phyloP scores from a whole-genome alignment of 2,888 invertebrate species.

The Idaea straminata region DNA sequence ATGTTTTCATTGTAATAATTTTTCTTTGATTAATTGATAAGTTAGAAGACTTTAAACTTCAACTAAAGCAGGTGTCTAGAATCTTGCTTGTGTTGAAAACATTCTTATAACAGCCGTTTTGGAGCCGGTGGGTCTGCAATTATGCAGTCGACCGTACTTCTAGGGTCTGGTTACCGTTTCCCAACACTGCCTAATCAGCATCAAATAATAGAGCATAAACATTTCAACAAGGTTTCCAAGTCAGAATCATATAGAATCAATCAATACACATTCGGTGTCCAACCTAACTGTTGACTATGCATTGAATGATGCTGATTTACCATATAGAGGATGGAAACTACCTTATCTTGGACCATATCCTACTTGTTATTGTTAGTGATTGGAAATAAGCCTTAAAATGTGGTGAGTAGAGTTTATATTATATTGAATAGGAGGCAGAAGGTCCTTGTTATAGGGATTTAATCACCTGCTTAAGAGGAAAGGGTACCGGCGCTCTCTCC shows the following conservation, averaged over 20 bases:
- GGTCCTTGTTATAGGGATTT: not conserved
- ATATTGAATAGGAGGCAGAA: not conserved
- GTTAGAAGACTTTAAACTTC: too few relatives aligned
- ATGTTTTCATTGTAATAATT: too few relatives aligned
- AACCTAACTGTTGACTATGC: conserved; percentile 23
- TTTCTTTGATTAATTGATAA: too few relatives aligned
- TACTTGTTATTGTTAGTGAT: not conserved
- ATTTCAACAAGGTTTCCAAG: conserved; percentile 24
- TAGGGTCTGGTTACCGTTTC: not conserved
- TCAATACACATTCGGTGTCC: conserved; percentile 24
- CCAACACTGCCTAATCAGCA: not conserved
- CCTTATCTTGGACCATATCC: conserved; percentile 34
- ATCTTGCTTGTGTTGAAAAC: too few relatives aligned
- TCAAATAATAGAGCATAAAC: conserved; percentile 20
- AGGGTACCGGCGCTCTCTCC: too few relatives aligned
- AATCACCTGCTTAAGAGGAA: not conserved
- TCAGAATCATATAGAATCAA: conserved; percentile 14
- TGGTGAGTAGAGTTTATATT: not conserved
- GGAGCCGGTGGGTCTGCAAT: too few relatives aligned
- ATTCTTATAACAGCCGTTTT: too few relatives aligned
- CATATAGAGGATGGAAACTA: conserved; percentile 52
- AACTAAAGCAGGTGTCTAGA: too few relatives aligned
- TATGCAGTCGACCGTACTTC: too few relatives aligned
- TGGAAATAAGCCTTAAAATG: not conserved
- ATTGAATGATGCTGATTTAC: conserved; percentile 57